phyloP scores from a whole-genome alignment of 2,113 vertebrate genomes.

The Tylochromis polylepis region DNA sequence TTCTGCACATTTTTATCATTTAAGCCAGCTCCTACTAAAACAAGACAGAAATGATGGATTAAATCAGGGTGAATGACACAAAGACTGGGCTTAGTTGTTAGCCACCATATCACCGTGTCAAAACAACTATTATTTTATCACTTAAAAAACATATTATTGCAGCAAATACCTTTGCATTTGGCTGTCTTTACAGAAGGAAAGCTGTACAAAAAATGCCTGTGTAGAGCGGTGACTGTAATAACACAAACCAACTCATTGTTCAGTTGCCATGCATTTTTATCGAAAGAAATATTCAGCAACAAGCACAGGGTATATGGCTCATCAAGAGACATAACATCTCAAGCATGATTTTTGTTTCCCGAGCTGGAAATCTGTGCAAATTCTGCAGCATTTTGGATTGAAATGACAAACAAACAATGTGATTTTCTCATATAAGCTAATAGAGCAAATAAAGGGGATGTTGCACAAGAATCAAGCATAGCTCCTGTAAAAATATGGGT shows the following conservation, averaged over 20 bases:
- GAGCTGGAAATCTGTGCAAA: constrained; percentile 60
- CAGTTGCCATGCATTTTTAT: constrained; percentile 55
- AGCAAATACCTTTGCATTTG: constrained; percentile 16
- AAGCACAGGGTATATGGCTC: constrained; percentile 32
- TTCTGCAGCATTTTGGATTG: constrained; percentile 56
- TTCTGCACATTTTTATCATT: constrained; percentile 8
- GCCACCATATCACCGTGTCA: neutral
- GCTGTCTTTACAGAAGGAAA: constrained; percentile 7
- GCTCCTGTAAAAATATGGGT: constrained; percentile 28
- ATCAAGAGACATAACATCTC: constrained; percentile 4
- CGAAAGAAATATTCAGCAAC: constrained; percentile 42
- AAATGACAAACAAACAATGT: constrained; percentile 2
- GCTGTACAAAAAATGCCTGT: constrained; percentile 31
- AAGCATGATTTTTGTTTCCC: constrained; percentile 28
- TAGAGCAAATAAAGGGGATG: neutral
- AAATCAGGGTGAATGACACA: neutral
- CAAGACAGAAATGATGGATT: neutral
- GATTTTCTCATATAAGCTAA: neutral
- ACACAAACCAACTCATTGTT: constrained; percentile 6
- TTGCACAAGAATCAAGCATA: neutral
- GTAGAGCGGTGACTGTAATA: neutral
- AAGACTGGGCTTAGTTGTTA: neutral
- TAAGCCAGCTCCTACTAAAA: neutral
- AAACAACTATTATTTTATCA: neutral
- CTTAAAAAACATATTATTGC: constrained; percentile 7